Conservation (phyloP, 2,113 vertebrate genomes). For the Gasterosteus aculeatus region DNA sequence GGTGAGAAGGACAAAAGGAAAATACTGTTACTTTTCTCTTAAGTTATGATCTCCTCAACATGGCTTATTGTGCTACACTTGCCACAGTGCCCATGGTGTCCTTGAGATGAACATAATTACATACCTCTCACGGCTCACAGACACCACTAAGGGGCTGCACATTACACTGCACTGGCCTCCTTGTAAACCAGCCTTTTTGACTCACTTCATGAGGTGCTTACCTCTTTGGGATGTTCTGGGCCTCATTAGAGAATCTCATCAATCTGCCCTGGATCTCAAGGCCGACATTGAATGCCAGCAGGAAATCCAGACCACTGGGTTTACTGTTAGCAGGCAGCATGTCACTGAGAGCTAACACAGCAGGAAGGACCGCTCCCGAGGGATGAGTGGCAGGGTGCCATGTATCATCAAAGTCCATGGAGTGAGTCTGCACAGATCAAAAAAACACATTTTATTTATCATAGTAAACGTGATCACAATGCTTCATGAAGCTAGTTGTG, state of each 20-base stretch:
- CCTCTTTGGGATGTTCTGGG: constrained; percentile 88
- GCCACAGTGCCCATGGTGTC: constrained; percentile 38
- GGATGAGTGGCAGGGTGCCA: constrained; percentile 92
- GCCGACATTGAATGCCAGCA: constrained; percentile 88
- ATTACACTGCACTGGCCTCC: background rate
- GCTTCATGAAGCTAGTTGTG: background rate
- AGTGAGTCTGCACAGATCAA: constrained; percentile 81
- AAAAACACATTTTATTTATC: background rate
- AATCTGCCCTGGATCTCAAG: constrained; percentile 89
- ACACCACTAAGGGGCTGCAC: constrained; percentile 19
- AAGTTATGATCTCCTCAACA: constrained; percentile 28
- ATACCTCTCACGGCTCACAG: constrained; percentile 37
- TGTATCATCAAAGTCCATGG: constrained; percentile 93
- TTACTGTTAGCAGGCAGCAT: constrained; percentile 82
- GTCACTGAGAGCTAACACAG: constrained; percentile 86
- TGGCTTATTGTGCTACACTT: constrained; percentile 36
- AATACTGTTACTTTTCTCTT: background rate
- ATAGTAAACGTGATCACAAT: background rate
- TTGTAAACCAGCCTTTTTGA: constrained; percentile 21
- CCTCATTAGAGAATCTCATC: constrained; percentile 88
- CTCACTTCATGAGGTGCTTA: constrained; percentile 50
- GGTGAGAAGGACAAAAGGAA: constrained; percentile 11
- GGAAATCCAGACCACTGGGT: constrained; percentile 85
- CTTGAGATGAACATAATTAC: constrained; percentile 6
- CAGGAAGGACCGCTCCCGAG: constrained; percentile 87